phyloP scores from a whole-genome alignment of 2,797 vertebrate genomes.

The Malurus splendens region DNA sequence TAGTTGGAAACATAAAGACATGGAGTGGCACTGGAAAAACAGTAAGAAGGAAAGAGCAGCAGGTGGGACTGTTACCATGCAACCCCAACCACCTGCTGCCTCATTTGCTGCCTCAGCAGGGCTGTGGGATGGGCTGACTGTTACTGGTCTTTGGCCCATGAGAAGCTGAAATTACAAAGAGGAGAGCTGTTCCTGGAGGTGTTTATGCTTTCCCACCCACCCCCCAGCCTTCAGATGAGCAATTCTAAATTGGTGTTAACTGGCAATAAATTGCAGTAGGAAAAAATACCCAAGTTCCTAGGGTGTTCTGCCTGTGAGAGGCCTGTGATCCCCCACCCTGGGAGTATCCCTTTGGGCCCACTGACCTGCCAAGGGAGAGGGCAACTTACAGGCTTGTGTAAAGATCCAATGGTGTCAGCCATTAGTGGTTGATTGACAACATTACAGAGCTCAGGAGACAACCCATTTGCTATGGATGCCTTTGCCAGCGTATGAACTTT shows the following conservation, averaged over 20 bases:
- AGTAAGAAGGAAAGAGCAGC: neutral
- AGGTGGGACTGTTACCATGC: rapidly evolving
- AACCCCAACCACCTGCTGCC: rapidly evolving
- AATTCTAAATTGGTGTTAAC: neutral
- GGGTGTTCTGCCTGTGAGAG: neutral
- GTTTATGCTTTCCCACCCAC: neutral
- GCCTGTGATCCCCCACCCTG: neutral
- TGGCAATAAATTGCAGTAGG: neutral
- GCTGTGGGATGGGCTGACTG: rapidly evolving
- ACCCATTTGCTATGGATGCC: neutral
- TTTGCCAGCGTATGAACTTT: neutral
- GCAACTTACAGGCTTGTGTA: neutral
- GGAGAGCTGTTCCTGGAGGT: neutral
- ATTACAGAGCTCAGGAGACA: neutral
- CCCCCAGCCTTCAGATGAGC: neutral
- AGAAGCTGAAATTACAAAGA: neutral
- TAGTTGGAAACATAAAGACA: neutral
- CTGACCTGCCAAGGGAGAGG: rapidly evolving
- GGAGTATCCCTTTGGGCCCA: neutral
- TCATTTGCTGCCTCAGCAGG: rapidly evolving
- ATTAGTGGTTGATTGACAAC: neutral
- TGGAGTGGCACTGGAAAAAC: neutral
- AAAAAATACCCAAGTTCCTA: rapidly evolving
- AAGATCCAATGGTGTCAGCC: neutral
- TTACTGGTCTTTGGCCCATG: neutral